These are phyloP conservation scores for Clitarchus hookeri DNA, from an alignment of 2,888 invertebrate genomes.

Conservation along the genomic window DNA sequence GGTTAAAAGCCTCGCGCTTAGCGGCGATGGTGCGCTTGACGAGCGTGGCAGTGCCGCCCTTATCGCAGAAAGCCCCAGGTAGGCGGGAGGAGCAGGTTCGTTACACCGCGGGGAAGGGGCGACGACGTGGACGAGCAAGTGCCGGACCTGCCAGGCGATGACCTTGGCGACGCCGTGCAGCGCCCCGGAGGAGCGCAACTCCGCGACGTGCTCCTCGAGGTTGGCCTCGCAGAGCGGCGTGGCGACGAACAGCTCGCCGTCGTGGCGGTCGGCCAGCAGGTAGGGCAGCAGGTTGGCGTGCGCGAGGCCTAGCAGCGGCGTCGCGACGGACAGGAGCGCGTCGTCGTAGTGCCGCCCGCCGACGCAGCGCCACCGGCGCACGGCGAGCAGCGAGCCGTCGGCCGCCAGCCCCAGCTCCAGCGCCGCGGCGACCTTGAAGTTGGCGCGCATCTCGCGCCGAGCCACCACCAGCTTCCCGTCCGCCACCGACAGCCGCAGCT, in stretches of 20 bases:
- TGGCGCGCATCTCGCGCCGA: not conserved
- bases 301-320: conserved; percentile 48
- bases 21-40: no score
- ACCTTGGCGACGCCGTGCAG: conserved; percentile 18
- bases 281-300: conserved; percentile 51
- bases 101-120: no score
- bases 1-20: no score
- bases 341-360: not conserved
- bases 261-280: conserved; percentile 50
- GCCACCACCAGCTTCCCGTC: not conserved
- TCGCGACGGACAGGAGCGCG: not conserved
- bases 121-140: no score
- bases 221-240: conserved; percentile 54
- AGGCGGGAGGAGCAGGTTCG: no score
- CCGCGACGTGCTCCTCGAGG: conserved; percentile 52
- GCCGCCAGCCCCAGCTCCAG: not conserved
- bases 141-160: conserved; percentile 32
- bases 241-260: conserved; percentile 49
- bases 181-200: conserved; percentile 29
- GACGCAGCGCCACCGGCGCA: not conserved
- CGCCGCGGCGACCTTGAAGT: not conserved
- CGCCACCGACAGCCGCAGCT: not conserved
- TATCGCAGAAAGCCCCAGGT: no score
- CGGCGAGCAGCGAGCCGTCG: not conserved
- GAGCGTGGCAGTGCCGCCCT: no score